phyloP scores from a whole-genome alignment of 2,797 vertebrate genomes.

The Pristis pectinata region DNA sequence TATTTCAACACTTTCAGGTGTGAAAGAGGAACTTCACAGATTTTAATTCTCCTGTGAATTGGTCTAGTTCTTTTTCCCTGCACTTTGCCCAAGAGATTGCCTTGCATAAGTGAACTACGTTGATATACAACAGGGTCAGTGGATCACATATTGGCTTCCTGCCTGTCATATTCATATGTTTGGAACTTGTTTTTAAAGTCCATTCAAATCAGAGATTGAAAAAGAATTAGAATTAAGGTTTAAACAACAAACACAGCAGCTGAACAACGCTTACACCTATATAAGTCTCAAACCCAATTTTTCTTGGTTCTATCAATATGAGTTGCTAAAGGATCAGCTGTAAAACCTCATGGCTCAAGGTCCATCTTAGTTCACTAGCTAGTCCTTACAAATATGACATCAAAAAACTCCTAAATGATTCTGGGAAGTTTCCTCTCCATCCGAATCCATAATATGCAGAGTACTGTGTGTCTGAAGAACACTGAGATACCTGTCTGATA shows the following conservation, averaged over 20 bases:
- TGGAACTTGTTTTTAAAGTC: not conserved
- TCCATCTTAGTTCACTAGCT: not conserved
- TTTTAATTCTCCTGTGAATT: not conserved
- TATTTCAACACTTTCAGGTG: not conserved
- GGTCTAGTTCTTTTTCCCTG: not conserved
- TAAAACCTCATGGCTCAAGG: not conserved
- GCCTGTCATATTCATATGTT: not conserved
- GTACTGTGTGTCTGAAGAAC: not conserved
- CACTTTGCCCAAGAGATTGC: not conserved
- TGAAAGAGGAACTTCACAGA: not conserved
- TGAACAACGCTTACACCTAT: not conserved
- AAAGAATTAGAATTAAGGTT: not conserved
- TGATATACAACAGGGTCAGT: not conserved
- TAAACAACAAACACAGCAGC: not conserved
- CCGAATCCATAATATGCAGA: not conserved
- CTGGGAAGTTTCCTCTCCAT: not conserved
- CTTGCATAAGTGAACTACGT: not conserved
- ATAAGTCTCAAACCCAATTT: not conserved
- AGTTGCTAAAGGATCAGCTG: not conserved
- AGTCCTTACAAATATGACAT: not conserved
- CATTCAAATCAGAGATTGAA: not conserved
- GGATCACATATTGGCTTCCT: not conserved
- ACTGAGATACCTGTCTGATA: not conserved
- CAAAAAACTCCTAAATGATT: not conserved
- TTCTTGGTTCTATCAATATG: not conserved